Base-by-base conservation (phyloP, 2,113 vertebrate genomes). In the Antechinus stuartii region DNA sequence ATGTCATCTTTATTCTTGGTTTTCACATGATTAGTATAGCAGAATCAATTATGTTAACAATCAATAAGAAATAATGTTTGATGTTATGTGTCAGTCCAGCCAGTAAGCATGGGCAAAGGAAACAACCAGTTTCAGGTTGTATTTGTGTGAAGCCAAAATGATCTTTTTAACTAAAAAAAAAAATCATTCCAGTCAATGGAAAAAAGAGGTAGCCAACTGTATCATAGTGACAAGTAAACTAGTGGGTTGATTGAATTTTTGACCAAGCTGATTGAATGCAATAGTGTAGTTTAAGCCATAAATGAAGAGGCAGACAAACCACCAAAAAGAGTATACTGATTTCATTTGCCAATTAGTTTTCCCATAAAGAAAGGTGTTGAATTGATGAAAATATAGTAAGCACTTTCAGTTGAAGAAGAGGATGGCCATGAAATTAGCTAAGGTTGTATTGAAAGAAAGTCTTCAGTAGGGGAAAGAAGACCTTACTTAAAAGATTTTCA, bases 381-480 rank as follows among this genome's bases (percentile, higher is more conserved):
- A 76, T 19, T 76, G 68, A 84, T 23, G 19, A 42, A 84, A 42
- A 8, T 84, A 84, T 42, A 84, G 19, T 42, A 42, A 84, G 1
- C 35, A 84, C 35, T 42, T 84, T 42, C 68, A 42, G 2, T 23
- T 84, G n/a, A n/a, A 6, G 68, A 76, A 84, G 7, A 84, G 7
- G 46, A 54, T 14, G 26, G 9, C 54, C 30, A 54, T 56, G 30
- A 57, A 91, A 25, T 55, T 61, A 54, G 91, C 89, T 1, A 30
- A 92, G 95, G 54, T 47, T 49, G 24, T 52, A 89, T 11, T 61
- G 92, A 96, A 91, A 92, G 93, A 91, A 92, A 55, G 90, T 97
- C 96, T 97, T 97, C 97, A 95, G 96, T 97, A 16, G 35, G 68
- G n/a, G 61, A 23, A 42, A 84, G 19, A 2, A 84, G 42, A 84